Evolutionary conservation across 2,797 vertebrate species (phyloP), one percentile per base, ranked within the genome.

Genomic region (Ceyx erithaca): DNA sequence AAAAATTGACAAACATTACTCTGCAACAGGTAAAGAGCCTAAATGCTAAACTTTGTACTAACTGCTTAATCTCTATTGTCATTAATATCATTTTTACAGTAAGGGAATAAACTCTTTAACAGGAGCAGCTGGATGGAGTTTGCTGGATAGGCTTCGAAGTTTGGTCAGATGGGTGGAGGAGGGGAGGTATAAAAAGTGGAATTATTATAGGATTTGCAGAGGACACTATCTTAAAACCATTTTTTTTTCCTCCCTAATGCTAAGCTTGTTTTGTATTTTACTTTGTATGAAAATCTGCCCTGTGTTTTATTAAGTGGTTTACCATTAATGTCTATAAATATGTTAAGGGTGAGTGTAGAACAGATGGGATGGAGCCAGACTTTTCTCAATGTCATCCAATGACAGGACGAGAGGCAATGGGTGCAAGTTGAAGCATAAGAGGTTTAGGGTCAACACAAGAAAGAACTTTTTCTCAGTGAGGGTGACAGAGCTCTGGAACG

Each of bases 111-210:
- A 2, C 19, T 80, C 8, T 3, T 3, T 64, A 70, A 62, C 18
- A 76, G 10, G 6, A 52, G 19, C 20, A 31, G 23, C 4, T 45
- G 5, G 12, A 19, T 14, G 10, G 41, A 64, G 3, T 87, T 87
- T 83, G 4, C 12, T 51, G 33, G 31, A 20, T 18, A 1, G 0
- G 5, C 30, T 80, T 85, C 11, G 46, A 15, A 71, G 68, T 64
- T 71, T 85, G 13, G 12, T 69, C 20, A 59, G 10, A n/a, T 18
- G 19, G 7, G 48, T 64, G 13, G 9, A 7, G 13, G 70, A 80
- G 5, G 5, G 6, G 3, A 14, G 4, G 16, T 85, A 37, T 3
- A 31, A 67, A 40, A 14, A 48, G 4, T 1, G 0, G 2, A 4
- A 19, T 84, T 80, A 48, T 57, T 51, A 11, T 5, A 55, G 63